These are phyloP conservation scores for Spisula subtruncata DNA, from an alignment of 2,888 invertebrate species.

Conservation along the genomic window DNA sequence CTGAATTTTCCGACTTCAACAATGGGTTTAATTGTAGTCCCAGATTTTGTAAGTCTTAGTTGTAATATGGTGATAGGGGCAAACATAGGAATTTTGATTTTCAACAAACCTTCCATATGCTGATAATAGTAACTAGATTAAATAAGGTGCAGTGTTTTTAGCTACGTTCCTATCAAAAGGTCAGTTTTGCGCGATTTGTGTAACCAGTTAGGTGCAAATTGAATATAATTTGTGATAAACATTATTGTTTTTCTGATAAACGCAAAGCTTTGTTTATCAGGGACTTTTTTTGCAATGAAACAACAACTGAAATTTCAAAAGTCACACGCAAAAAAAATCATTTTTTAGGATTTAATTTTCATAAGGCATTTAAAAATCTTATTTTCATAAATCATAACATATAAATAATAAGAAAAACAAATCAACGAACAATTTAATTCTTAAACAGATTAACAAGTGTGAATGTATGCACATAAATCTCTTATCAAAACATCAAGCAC, in stretches of 20 bases:
- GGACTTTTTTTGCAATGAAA: not conserved
- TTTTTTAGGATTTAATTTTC: not conserved
- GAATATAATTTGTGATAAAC: constrained; percentile 11
- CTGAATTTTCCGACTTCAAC: constrained; percentile 51
- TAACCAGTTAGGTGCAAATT: not conserved
- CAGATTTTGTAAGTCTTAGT: constrained; percentile 50
- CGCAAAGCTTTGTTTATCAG: not conserved
- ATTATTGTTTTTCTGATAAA: not conserved
- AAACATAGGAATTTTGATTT: constrained; percentile 46
- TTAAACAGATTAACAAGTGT: not conserved
- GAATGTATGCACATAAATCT: constrained; percentile 2
- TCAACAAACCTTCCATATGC: not conserved
- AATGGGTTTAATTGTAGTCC: constrained; percentile 58
- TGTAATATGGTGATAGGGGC: constrained; percentile 46
- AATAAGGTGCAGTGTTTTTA: constrained; percentile 25
- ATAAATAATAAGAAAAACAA: constrained; percentile 10
- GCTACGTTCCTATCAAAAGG: not conserved
- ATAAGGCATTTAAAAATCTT: not conserved
- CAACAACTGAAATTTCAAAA: not conserved
- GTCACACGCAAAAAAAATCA: not conserved
- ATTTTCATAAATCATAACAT: not conserved
- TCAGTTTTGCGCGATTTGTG: not conserved
- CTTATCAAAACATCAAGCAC: constrained; percentile 11
- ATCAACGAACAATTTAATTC: constrained; percentile 14
- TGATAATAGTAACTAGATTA: constrained; percentile 14